phyloP scores from a whole-genome alignment of 1,140 invertebrate species.

The Hestina assimilis region DNA sequence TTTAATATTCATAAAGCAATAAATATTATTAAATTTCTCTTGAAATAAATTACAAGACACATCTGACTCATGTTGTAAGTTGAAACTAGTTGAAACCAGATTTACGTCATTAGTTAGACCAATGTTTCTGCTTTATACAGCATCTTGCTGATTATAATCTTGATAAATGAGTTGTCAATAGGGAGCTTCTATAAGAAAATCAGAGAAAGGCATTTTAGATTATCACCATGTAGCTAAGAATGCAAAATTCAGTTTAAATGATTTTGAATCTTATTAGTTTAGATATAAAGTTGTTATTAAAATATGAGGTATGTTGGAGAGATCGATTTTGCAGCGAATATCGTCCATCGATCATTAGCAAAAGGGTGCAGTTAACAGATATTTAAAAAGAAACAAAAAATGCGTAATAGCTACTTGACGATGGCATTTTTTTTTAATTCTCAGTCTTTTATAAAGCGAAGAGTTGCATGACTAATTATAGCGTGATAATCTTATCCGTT shows the following conservation, averaged over 20 bases:
- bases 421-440: neutral
- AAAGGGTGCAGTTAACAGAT: constrained; percentile 41
- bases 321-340: constrained; percentile 37
- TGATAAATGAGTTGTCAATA: constrained; percentile 46
- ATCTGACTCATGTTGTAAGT: neutral
- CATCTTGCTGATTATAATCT: constrained; percentile 32
- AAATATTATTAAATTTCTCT: neutral
- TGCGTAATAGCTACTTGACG: neutral
- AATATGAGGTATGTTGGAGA: neutral
- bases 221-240: constrained; percentile 18
- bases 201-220: constrained; percentile 30
- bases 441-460: too few relatives aligned
- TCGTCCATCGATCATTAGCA: constrained; percentile 45
- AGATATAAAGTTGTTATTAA: constrained; percentile 22
- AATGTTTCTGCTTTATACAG: constrained; percentile 28
- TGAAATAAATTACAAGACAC: neutral
- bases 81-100: neutral
- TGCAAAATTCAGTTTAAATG: neutral
- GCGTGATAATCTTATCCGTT: too few relatives aligned
- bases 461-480: neutral
- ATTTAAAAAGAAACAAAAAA: constrained; percentile 36
- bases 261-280: neutral
- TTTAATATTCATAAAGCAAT: too few relatives aligned
- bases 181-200: constrained; percentile 31
- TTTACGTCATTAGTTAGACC: constrained; percentile 28